A percentile compares a stretch with the other conserved stretches of the same genome.
Conservation (phyloP, 2,113 vertebrate genomes). For the Cavia porcellus region DNA sequence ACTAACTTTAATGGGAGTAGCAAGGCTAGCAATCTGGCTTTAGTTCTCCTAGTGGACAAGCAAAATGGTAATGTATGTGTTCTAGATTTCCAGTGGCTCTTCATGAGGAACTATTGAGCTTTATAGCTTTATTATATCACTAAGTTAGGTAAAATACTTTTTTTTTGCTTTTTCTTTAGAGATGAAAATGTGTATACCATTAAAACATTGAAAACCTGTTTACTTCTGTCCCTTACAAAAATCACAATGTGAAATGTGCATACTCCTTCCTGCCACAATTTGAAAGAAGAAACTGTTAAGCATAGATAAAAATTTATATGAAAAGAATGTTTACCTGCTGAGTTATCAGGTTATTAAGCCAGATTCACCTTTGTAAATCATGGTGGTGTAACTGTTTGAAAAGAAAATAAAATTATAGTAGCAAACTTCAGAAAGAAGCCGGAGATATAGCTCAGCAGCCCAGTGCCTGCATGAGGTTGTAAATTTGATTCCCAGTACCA, state of each 20-base stretch:
- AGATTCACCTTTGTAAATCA: not conserved
- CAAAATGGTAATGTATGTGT: not conserved
- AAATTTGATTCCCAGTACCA: too few species aligned
- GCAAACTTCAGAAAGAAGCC: constrained; percentile 35
- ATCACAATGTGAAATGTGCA: not conserved
- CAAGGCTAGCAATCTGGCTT: not conserved
- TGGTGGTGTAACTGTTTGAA: constrained; percentile 4
- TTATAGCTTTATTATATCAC: not conserved
- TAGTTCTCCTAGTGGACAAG: not conserved
- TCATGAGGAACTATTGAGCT: not conserved
- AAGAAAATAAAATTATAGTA: constrained; percentile 39
- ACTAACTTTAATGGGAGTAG: not conserved
- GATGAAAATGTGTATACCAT: not conserved
- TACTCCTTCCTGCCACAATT: not conserved
- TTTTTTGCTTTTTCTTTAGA: constrained; percentile 50
- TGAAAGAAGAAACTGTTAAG: constrained; percentile 26
- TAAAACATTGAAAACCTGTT: not conserved
- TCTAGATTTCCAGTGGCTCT: not conserved
- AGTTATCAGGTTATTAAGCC: not conserved
- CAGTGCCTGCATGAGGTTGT: too few species aligned
- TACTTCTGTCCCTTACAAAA: constrained; percentile 19
- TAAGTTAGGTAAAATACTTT: not conserved
- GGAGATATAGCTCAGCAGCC: too few species aligned
- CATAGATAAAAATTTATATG: not conserved
- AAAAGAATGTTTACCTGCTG: not conserved